phyloP scores from a whole-genome alignment of 2,797 vertebrate genomes.

The Craterocephalus amniculus region DNA sequence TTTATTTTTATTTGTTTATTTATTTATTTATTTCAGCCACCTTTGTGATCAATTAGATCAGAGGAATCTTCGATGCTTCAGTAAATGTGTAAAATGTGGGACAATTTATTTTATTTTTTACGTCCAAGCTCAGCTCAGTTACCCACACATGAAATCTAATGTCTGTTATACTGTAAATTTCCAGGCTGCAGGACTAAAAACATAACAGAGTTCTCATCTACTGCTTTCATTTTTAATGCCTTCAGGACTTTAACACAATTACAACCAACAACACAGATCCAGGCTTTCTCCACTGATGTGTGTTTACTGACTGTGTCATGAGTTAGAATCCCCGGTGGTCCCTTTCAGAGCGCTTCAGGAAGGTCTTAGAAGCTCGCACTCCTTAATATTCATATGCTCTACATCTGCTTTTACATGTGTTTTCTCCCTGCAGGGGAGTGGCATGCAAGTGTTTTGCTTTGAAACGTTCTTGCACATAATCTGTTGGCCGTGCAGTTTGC shows the following conservation, averaged over 20 bases:
- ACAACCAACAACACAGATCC: constrained; percentile 49
- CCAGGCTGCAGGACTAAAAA: neutral
- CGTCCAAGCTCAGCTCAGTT: too few species aligned
- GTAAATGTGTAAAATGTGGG: too few species aligned
- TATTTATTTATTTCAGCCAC: too few species aligned
- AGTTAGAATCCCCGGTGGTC: constrained; percentile 48
- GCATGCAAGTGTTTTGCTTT: constrained; percentile 1
- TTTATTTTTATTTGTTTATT: too few species aligned
- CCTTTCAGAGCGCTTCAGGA: constrained; percentile 21
- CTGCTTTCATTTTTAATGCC: constrained; percentile 44
- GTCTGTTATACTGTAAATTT: neutral
- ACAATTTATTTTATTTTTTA: too few species aligned
- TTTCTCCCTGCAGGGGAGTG: neutral
- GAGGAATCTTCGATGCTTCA: too few species aligned
- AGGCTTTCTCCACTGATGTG: constrained; percentile 23
- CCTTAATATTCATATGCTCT: constrained; percentile 58
- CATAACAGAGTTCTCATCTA: constrained; percentile 65
- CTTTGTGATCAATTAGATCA: too few species aligned
- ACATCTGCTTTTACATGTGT: constrained; percentile 48
- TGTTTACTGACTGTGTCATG: constrained; percentile 47
- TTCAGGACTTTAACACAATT: constrained; percentile 26
- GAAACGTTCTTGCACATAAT: neutral
- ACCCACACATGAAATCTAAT: too few species aligned
- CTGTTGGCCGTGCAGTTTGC: neutral
- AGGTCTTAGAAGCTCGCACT: constrained; percentile 21